Evolutionary conservation across 2,797 vertebrate genomes (phyloP), one percentile per base, ranked within the genome.

Genomic region (Sternarchorhynchus goeldii): DNA sequence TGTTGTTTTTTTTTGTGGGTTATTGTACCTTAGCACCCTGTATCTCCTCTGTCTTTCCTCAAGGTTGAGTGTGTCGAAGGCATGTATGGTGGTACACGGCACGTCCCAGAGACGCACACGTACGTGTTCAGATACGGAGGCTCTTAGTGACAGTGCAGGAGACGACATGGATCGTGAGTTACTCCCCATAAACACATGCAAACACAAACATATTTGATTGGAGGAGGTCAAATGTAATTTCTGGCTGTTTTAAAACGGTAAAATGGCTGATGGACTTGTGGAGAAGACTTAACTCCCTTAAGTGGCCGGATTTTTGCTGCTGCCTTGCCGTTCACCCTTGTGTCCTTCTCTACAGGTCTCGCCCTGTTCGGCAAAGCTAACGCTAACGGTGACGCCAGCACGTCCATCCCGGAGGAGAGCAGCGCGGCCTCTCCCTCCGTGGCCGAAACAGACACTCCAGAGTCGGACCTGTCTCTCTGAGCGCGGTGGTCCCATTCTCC

Each of bases 111-210:
- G 88, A 63, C 90, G 92, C 82, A 90, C 91, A 82, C 92, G 93
- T 87, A 93, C 92, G 0, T 93, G 92, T 75, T 95, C 93, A 0
- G 94, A 94, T 84, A 93, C 93, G 55, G 95, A 95, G 85, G 90
- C 93, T 67, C 88, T 84, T 82, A 91, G 86, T 76, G 92, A 94
- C 74, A 36, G 70, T 80, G 83, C 85, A 63, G 67, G 84, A 20
- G 94, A 95, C 68, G 95, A 96, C 45, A 80, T 88, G 66, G 94
- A 95, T 78, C 92, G 96, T 96, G 91, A 95, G 96, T 87, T 75
- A 79, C 21, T 14, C 2, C 18, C 14, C 36, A 45, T 29, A 77
- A 21, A 20, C 63, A 72, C 60, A 8, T 5, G 53, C 31, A 50
- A 34, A 71, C 70, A 57, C 63, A 73, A 32, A 72, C 68, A 5